phyloP scores from a whole-genome alignment of 2,888 invertebrate genomes.

The Hydriomena furcata region DNA sequence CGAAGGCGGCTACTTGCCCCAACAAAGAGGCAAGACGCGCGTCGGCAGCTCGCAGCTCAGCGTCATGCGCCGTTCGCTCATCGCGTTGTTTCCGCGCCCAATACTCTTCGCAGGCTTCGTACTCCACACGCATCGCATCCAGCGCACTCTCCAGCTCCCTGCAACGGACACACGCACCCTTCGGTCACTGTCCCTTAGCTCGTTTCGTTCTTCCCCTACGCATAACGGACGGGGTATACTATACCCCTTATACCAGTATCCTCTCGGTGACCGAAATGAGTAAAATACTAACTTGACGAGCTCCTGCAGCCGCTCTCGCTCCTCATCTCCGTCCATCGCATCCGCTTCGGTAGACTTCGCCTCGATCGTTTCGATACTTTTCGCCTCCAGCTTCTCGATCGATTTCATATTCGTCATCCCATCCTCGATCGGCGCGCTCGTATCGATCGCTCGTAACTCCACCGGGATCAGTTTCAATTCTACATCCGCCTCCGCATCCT shows the following conservation, averaged over 20 bases:
- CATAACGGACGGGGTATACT: background rate
- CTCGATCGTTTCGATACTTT: background rate
- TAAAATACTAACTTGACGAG: slow-evolving; percentile 52
- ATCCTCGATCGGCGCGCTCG: too few relatives aligned
- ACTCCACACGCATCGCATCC: slow-evolving; percentile 89
- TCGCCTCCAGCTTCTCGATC: too few relatives aligned
- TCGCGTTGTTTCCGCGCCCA: slow-evolving; percentile 91
- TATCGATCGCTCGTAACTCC: too few relatives aligned
- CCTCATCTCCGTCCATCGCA: slow-evolving; percentile 49
- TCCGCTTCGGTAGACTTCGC: background rate
- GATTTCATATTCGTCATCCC: too few relatives aligned
- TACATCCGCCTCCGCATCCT: too few relatives aligned
- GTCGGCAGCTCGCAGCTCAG: slow-evolving; percentile 89
- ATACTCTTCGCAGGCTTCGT: slow-evolving; percentile 94
- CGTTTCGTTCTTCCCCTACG: too few relatives aligned
- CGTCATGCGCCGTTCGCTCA: slow-evolving; percentile 88
- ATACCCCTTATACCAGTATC: too few relatives aligned
- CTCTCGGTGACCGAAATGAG: too few relatives aligned
- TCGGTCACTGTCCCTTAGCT: too few relatives aligned
- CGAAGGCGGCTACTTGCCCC: slow-evolving; percentile 90
- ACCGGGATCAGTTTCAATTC: too few relatives aligned
- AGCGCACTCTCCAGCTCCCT: slow-evolving; percentile 89
- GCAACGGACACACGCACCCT: too few relatives aligned
- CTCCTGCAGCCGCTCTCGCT: slow-evolving; percentile 54
- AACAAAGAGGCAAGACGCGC: slow-evolving; percentile 90